These are phyloP conservation scores for Trachelus troglodyta DNA, from an alignment of 2,888 invertebrate species.

Conservation along the genomic window DNA sequence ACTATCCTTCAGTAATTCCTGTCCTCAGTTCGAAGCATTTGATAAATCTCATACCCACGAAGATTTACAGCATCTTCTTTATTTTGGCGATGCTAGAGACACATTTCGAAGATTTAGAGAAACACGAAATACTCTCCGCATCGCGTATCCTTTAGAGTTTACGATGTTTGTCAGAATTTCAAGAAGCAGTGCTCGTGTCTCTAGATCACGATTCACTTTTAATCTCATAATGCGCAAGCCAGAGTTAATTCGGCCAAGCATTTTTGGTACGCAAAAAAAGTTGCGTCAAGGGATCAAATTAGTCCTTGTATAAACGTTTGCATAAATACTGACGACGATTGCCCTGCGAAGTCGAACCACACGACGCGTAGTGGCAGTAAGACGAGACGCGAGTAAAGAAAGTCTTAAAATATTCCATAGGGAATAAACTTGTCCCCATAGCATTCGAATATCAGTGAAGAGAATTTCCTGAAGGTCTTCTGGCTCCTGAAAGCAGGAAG, in stretches of 20 bases:
- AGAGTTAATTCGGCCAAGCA: too few relatives aligned
- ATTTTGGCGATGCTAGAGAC: not conserved
- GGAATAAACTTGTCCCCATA: not conserved
- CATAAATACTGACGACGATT: not conserved
- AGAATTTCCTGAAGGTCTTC: not conserved
- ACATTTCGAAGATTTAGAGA: not conserved
- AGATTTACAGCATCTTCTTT: not conserved
- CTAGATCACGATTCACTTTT: not conserved
- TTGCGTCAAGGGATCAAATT: too few relatives aligned
- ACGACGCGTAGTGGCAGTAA: not conserved
- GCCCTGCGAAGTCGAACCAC: not conserved
- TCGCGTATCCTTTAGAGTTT: conserved; percentile 19
- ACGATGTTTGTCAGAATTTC: conserved; percentile 19
- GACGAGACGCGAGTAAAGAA: not conserved
- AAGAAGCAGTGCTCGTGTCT: not conserved
- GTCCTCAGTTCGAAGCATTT: not conserved
- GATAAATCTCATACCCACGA: not conserved
- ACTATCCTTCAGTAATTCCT: not conserved
- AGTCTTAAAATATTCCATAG: not conserved
- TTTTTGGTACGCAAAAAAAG: too few relatives aligned
- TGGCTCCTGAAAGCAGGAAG: not conserved
- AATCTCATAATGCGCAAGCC: not conserved
- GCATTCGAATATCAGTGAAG: not conserved
- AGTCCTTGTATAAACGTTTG: not conserved
- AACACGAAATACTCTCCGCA: not conserved